Evolutionary conservation across 2,888 invertebrate species (phyloP).

Genomic region (Invenusta paracnida): DNA sequence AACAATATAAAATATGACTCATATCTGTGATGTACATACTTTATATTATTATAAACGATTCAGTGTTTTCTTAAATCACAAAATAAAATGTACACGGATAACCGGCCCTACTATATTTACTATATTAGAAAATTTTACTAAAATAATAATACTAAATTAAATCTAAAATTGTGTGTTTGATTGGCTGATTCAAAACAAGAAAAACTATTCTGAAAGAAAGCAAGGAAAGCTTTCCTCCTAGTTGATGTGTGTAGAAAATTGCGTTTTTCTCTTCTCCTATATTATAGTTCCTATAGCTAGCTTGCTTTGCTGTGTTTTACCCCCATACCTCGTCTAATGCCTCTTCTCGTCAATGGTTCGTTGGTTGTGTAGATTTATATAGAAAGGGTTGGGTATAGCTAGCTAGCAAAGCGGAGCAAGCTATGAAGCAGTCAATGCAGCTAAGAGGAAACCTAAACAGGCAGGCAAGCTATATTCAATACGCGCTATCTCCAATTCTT

Average conservation of each 20-base stretch:
- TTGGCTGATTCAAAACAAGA: neutral
- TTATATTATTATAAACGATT: too few species aligned
- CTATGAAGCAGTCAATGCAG: neutral
- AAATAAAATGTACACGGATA: too few species aligned
- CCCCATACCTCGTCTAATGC: neutral
- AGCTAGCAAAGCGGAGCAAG: neutral
- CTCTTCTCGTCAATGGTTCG: neutral
- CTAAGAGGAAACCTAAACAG: neutral
- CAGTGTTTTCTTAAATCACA: too few species aligned
- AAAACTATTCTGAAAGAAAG: neutral
- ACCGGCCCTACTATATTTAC: too few species aligned
- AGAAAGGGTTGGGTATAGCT: neutral
- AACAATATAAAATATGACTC: too few species aligned
- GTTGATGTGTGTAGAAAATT: slow-evolving; percentile 3
- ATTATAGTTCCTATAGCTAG: too few species aligned
- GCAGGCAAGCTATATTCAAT: neutral
- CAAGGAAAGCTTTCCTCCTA: neutral
- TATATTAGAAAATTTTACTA: too few species aligned
- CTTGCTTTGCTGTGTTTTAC: neutral
- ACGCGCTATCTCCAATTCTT: slow-evolving; percentile 7
- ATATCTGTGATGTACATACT: too few species aligned
- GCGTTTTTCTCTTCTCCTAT: slow-evolving; percentile 18
- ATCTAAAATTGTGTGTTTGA: neutral
- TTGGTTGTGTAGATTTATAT: neutral
- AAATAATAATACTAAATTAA: too few species aligned